A percentile compares a stretch with the other conserved stretches of the same genome.
Conservation (phyloP, 2,888 invertebrate species). For the Plagodis dolabraria region DNA sequence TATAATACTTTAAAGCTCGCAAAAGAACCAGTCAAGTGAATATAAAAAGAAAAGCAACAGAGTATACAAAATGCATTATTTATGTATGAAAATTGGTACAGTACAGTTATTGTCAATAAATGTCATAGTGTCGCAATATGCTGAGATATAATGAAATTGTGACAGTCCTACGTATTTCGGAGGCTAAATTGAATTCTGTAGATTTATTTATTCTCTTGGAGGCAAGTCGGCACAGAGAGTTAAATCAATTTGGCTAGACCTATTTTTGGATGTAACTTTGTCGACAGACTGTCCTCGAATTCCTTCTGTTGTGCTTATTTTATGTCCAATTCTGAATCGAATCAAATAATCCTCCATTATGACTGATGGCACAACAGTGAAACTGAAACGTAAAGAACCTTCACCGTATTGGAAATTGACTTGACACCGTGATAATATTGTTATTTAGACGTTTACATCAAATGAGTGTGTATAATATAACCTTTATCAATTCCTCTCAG, state of each 20-base stretch:
- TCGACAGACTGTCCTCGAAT: background rate
- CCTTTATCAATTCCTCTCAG: too few species aligned
- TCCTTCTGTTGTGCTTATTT: background rate
- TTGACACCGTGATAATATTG: too few species aligned
- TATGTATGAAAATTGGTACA: too few species aligned
- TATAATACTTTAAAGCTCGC: background rate
- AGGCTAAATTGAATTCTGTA: constrained; percentile 26
- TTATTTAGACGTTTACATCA: too few species aligned
- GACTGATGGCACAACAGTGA: background rate
- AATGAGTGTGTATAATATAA: too few species aligned
- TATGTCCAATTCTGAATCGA: too few species aligned
- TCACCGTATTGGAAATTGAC: too few species aligned
- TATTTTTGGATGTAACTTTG: constrained; percentile 24
- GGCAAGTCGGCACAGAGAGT: constrained; percentile 20
- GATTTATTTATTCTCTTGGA: constrained; percentile 33
- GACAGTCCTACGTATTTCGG: constrained; percentile 3
- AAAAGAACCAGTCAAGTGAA: too few species aligned
- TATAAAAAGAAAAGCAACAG: too few species aligned
- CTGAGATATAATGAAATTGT: background rate
- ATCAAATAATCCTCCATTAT: too few species aligned
- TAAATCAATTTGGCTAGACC: constrained; percentile 30
- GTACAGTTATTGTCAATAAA: background rate
- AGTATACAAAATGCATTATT: too few species aligned
- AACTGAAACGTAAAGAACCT: background rate
- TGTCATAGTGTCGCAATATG: background rate